These are phyloP conservation scores for Campopleginae sp. DNA, from an alignment of 2,888 invertebrate genomes.

Conservation along the genomic window DNA sequence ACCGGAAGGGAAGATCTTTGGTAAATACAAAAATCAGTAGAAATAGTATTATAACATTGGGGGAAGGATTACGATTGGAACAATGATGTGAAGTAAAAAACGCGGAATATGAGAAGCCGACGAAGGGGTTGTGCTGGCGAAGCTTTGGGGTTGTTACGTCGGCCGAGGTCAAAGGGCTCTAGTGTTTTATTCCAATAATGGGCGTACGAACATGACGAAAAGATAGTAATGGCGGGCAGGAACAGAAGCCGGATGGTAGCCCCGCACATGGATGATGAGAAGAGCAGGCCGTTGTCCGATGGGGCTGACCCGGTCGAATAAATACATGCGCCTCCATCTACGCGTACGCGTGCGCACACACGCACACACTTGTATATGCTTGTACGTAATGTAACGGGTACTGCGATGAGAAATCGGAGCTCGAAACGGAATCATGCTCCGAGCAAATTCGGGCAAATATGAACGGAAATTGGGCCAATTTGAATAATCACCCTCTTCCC, in stretches of 20 bases:
- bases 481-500: too few relatives aligned
- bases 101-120: slow-evolving; percentile 46
- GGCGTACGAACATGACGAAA: slow-evolving; percentile 31
- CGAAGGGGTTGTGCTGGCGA: background rate
- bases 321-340: background rate
- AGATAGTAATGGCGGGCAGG: slow-evolving; percentile 48
- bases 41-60: background rate
- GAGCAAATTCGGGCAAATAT: background rate
- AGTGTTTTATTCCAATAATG: slow-evolving; percentile 50
- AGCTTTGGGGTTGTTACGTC: slow-evolving; percentile 12
- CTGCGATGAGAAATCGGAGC: slow-evolving; percentile 23
- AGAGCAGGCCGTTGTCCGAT: slow-evolving; percentile 21
- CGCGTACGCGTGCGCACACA: background rate
- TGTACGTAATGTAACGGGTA: background rate
- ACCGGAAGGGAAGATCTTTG: background rate
- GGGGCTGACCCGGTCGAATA: background rate
- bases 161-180: slow-evolving; percentile 46
- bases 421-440: background rate
- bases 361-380: background rate
- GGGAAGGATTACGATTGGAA: background rate
- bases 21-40: background rate
- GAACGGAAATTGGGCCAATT: slow-evolving; percentile 3
- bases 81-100: slow-evolving; percentile 1
- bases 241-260: slow-evolving; percentile 31
- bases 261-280: background rate